Percentiles rank a stretch among this genome's conserved stretches.
These are phyloP conservation scores for Empidonax traillii DNA, from an alignment of 2,113 vertebrate species.

Conservation along the genomic window DNA sequence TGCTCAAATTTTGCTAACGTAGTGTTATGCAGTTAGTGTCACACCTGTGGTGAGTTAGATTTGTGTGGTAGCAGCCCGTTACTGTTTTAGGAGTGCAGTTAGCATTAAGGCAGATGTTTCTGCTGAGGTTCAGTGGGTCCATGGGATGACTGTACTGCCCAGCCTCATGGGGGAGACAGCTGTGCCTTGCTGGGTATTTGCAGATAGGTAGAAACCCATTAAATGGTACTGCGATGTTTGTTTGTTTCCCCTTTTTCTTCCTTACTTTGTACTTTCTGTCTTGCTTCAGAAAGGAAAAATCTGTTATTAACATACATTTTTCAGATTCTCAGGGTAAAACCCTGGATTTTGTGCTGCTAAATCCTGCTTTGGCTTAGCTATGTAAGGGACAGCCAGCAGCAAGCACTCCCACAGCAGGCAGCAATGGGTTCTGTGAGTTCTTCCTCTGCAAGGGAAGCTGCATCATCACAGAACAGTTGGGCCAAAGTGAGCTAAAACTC, in stretches of 20 bases:
- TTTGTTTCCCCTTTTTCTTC: not conserved
- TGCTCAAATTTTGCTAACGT: not conserved
- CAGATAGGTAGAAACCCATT: not conserved
- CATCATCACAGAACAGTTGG: not conserved
- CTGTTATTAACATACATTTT: not conserved
- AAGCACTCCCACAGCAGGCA: not conserved
- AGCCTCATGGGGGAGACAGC: not conserved
- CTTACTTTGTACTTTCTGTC: not conserved
- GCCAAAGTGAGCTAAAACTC: not conserved
- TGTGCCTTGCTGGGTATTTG: not conserved
- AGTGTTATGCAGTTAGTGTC: not conserved
- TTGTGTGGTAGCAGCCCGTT: not conserved
- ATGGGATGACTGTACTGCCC: rapidly evolving
- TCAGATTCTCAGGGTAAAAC: not conserved
- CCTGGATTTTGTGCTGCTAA: not conserved
- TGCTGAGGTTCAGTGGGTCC: not conserved
- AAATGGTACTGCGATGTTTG: not conserved
- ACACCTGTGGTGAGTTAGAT: not conserved
- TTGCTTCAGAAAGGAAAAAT: not conserved
- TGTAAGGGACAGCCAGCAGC: not conserved
- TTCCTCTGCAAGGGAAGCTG: not conserved
- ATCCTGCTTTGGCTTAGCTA: not conserved
- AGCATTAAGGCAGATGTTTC: not conserved
- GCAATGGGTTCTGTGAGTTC: not conserved
- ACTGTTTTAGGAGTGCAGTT: not conserved